Percentiles rank a stretch among this genome's conserved stretches.
phyloP scores from a whole-genome alignment of 1,140 invertebrate genomes.

The Ceratosolen fusciceps region DNA sequence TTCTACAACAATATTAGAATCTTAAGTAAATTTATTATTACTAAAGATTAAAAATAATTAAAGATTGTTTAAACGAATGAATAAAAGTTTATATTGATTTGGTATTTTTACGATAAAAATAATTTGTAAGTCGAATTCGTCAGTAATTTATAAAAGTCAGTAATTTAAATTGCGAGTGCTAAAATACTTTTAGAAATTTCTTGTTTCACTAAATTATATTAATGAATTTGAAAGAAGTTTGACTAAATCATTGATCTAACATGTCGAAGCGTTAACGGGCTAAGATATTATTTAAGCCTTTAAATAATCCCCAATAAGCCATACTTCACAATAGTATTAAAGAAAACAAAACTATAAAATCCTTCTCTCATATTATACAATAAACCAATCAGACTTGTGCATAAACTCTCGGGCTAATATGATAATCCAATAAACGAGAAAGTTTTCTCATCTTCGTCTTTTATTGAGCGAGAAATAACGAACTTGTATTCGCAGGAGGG shows the following conservation, averaged over 20 bases:
- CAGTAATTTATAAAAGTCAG: too few species aligned
- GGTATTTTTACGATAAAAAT: too few species aligned
- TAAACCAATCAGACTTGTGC: constrained; percentile 37
- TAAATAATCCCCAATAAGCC: constrained; percentile 30
- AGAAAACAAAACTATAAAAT: constrained; percentile 26
- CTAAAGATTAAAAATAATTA: too few species aligned
- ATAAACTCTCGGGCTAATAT: constrained; percentile 26
- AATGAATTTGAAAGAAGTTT: too few species aligned
- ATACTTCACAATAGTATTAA: neutral
- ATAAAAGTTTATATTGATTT: too few species aligned
- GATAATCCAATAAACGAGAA: constrained; percentile 41
- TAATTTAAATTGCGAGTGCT: too few species aligned
- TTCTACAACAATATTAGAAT: too few species aligned
- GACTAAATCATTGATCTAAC: neutral
- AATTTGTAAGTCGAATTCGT: too few species aligned
- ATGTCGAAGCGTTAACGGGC: neutral
- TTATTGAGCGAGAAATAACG: neutral
- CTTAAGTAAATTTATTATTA: too few species aligned
- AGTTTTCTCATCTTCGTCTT: constrained; percentile 1
- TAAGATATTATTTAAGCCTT: neutral
- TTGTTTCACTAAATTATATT: too few species aligned
- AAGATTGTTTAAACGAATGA: too few species aligned
- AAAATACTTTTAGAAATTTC: too few species aligned
- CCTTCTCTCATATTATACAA: constrained; percentile 19
- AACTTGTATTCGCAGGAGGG: neutral